A percentile compares a stretch with the other conserved stretches of the same genome.
phyloP scores from a whole-genome alignment of 2,113 vertebrate species.

The Loxodonta africana region DNA sequence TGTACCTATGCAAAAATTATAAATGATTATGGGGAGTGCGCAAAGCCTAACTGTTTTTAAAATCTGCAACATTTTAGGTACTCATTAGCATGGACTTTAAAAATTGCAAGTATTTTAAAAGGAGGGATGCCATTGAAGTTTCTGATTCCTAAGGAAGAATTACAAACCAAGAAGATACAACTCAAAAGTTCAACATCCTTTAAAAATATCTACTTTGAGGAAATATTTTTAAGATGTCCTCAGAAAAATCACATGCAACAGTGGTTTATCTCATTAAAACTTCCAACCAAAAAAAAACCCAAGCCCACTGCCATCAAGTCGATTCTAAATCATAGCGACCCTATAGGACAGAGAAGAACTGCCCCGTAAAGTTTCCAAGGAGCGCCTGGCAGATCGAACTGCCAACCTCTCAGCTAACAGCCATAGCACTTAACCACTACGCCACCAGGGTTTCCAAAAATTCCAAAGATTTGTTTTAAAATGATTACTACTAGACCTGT shows the following conservation, averaged over 20 bases:
- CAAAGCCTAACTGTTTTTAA: neutral
- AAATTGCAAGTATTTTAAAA: neutral
- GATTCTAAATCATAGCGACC: too few relatives aligned
- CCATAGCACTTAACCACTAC: too few relatives aligned
- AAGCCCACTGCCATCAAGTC: too few relatives aligned
- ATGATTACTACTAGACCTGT: neutral
- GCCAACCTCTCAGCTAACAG: too few relatives aligned
- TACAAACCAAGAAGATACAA: conserved; percentile 38
- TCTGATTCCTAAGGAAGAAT: neutral
- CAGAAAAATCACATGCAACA: neutral
- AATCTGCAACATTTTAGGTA: neutral
- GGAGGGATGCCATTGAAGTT: neutral
- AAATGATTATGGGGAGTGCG: neutral
- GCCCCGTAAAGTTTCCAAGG: too few relatives aligned
- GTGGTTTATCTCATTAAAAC: conserved; percentile 23
- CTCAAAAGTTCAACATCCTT: conserved; percentile 8
- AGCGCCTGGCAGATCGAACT: too few relatives aligned
- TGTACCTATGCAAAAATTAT: neutral
- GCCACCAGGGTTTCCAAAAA: neutral
- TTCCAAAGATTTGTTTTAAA: neutral
- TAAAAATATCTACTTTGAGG: neutral
- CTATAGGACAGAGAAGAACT: too few relatives aligned
- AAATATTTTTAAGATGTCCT: conserved; percentile 62
- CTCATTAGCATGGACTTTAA: neutral
- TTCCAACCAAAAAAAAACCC: neutral